Conservation (phyloP, 1,140 invertebrate genomes). For the Calliopsis andreniformis region DNA sequence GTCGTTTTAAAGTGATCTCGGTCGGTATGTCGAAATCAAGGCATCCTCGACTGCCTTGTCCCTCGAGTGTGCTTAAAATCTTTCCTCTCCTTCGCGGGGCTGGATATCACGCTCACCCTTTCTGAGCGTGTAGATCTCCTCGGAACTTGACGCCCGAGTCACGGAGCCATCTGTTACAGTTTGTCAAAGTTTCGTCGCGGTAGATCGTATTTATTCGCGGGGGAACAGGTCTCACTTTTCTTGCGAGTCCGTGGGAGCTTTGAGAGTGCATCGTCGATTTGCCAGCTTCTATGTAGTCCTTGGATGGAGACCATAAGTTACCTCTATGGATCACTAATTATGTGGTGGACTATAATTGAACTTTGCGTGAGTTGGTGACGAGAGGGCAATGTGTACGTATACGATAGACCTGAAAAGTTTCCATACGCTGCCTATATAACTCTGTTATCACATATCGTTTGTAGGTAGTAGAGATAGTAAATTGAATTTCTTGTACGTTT, state of each 20-base stretch:
- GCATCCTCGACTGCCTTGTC: not conserved
- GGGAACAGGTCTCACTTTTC: slow-evolving; percentile 28
- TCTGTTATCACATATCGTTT: too few relatives aligned
- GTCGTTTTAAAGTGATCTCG: slow-evolving; percentile 29
- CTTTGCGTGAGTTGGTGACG: too few relatives aligned
- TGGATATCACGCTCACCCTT: slow-evolving; percentile 35
- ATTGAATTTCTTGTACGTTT: too few relatives aligned
- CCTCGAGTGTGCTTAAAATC: slow-evolving; percentile 57
- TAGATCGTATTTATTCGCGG: slow-evolving; percentile 57
- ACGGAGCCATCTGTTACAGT: slow-evolving; percentile 66
- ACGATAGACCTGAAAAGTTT: too few relatives aligned
- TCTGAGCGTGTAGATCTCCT: slow-evolving; percentile 9
- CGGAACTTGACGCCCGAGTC: slow-evolving; percentile 61
- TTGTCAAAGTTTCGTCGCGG: slow-evolving; percentile 44
- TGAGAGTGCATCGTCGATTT: not conserved
- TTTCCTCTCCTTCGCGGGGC: slow-evolving; percentile 29
- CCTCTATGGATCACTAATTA: too few relatives aligned
- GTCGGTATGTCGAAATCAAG: slow-evolving; percentile 10
- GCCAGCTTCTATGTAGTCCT: not conserved
- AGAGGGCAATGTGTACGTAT: too few relatives aligned
- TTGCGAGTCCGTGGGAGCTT: slow-evolving; percentile 15
- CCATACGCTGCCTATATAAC: too few relatives aligned
- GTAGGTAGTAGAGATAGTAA: too few relatives aligned
- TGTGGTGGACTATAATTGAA: not conserved
- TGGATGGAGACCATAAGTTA: too few relatives aligned